Base-by-base conservation (phyloP, 2,888 invertebrate genomes). In the Oxytorus armatus region DNA sequence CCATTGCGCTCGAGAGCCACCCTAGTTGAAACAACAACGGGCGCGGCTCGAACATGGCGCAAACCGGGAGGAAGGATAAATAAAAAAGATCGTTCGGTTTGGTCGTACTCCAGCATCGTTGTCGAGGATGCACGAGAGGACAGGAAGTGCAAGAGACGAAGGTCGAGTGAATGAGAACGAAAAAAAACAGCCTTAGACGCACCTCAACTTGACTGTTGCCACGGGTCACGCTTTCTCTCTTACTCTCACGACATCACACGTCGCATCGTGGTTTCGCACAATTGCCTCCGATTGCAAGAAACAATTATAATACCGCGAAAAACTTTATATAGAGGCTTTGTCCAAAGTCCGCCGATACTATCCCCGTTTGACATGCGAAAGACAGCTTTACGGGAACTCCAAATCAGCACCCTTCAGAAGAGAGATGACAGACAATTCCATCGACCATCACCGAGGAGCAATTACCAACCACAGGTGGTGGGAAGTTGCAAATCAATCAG, bases 21-120 rank as follows among this genome's bases (percentile, higher is more conserved):
- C 55, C 51, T 55, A 36, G 66, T 77, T 68, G 44, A 72, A 77
- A 77, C 68, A 77, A 73, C 80, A 63, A 49, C 55, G 61, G 66
- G 68, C 49, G 39, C n/a, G 53, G 61, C 66, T 61, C 66, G 66
- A 76, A 72, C 80, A 76, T 21, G 49, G 72, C n/a, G 5, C 29
- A 44, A n/a, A 53, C 14, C 63, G 51, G 49, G 36, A 39, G 23
- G 66, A 72, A 79, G 49, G 53, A 70, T 63, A 63, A 42, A n/a
- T 29, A 65, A 47, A 73, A 53, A 4, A 44, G 23, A 21, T 29
- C 29, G n/a, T 61, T 16, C 16, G 39, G 55, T 42, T 61, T 44
- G 23, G n/a, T 18, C 23, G 61, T n/a, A 49, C 55, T 47, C 47
- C 49, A 25, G 33, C 42, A 16, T 14, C 21, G 29, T 16, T 25